phyloP scores from a whole-genome alignment of 2,888 invertebrate genomes.

The Oithona nana region DNA sequence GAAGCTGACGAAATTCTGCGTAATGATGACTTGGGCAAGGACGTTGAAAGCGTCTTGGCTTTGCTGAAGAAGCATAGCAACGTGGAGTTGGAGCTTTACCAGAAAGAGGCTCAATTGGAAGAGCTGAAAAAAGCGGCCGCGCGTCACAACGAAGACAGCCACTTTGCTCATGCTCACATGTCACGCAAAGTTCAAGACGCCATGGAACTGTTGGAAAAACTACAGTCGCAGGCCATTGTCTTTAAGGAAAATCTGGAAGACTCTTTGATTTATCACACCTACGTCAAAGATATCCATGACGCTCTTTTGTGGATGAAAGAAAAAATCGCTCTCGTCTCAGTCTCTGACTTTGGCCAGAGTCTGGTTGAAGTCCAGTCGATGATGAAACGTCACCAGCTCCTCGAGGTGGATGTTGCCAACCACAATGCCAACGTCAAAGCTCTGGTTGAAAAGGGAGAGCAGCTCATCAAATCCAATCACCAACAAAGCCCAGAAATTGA shows the following conservation, averaged over 20 bases:
- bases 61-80: slow-evolving; percentile 41
- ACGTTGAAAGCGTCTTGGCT: slow-evolving; percentile 63
- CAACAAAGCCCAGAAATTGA: slow-evolving; percentile 59
- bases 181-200: background rate
- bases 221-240: slow-evolving; percentile 45
- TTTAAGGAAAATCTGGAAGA: slow-evolving; percentile 71
- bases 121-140: background rate
- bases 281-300: slow-evolving; percentile 50
- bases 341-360: slow-evolving; percentile 67
- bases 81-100: slow-evolving; percentile 65
- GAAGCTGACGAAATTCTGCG: slow-evolving; percentile 58
- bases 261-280: slow-evolving; percentile 61
- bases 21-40: slow-evolving; percentile 64
- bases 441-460: slow-evolving; percentile 49
- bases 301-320: slow-evolving; percentile 67
- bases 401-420: slow-evolving; percentile 69
- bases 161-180: slow-evolving; percentile 4
- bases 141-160: background rate
- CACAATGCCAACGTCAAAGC: slow-evolving; percentile 64
- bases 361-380: slow-evolving; percentile 64
- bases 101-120: background rate
- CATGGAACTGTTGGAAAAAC: slow-evolving; percentile 47
- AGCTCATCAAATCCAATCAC: slow-evolving; percentile 64
- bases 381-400: slow-evolving; percentile 37
- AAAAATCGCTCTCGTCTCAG: slow-evolving; percentile 50